Conservation (phyloP, 2,888 invertebrate species). For the Cephalotes varians region DNA sequence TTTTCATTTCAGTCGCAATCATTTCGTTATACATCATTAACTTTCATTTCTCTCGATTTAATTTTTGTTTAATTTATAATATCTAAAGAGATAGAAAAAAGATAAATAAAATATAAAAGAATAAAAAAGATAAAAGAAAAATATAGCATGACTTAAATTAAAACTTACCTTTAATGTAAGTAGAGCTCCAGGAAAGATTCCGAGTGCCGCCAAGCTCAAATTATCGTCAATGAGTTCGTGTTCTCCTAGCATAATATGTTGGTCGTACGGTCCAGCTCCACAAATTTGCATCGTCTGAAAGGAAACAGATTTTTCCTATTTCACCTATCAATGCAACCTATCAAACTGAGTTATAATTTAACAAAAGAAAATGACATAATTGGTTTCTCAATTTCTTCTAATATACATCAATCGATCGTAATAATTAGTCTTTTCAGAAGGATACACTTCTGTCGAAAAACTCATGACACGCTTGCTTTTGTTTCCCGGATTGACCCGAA, state of each 20-base stretch:
- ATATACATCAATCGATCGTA: neutral
- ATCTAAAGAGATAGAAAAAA: neutral
- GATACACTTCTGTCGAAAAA: neutral
- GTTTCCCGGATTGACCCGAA: neutral
- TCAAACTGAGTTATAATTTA: neutral
- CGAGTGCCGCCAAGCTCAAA: conserved; percentile 81
- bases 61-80: neutral
- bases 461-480: neutral
- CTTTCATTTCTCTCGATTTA: neutral
- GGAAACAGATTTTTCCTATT: neutral
- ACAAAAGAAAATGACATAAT: neutral
- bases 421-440: neutral
- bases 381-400: neutral
- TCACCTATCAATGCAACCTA: neutral
- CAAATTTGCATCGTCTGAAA: conserved; percentile 82
- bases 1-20: neutral
- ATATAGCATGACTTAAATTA: neutral
- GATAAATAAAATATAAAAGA: neutral
- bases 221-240: conserved; percentile 82
- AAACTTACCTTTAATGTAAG: conserved; percentile 82
- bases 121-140: neutral
- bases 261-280: conserved; percentile 82
- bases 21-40: neutral
- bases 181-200: conserved; percentile 82
- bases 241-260: conserved; percentile 82